Base-by-base conservation (phyloP, 2,113 vertebrate genomes). In the Leucosticte australis region DNA sequence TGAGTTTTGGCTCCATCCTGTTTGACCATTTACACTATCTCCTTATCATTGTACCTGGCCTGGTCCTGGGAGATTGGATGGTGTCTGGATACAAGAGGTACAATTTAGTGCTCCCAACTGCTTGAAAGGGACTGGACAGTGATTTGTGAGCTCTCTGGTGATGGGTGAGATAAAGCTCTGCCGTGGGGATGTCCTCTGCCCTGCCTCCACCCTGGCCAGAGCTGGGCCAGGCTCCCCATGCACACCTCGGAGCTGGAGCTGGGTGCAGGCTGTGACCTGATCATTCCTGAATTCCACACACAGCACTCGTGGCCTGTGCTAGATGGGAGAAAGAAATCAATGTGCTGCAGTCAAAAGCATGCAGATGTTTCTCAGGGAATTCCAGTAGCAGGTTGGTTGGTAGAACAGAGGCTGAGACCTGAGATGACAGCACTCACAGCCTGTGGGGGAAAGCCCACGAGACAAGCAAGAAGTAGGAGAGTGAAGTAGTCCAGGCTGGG, bases 111-210 rank as follows among this genome's bases (percentile, higher is more conserved):
- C 92, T 95, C 53, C 86, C 62, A 80, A 10, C 82, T 75, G 85
- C 92, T 88, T 96, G 89, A 89, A 94, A 90, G 78, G 73, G 63
- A 60, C 31, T 2, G 13, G 79, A 12, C 4, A 44, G 83, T 95
- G 90, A 96, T 96, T 95, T 94, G 94, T 93, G 89, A 85, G 33
- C 57, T 86, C 76, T 95, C 92, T 96, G 95, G 83, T 0, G 92
- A 92, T 95, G 13, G 30, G 71, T 22, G 59, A 95, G 96, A 97
- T 96, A 95, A 96, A 95, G 57, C 23, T 49, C 31, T 56, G 89
- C 63, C 27, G 65, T 28, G 33, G 71, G 81, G 53, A 39, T 75
- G 30, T 85, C 62, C 76, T 64, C 77, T 94, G 88, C 52, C 49
- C 79, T 42, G 67, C 41, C 46, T 22, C 85, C 33, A 50, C n/a